Percentiles rank a stretch among this genome's conserved stretches.
These are phyloP conservation scores for Incurvaria masculella DNA, from an alignment of 2,888 invertebrate species.

Conservation along the genomic window DNA sequence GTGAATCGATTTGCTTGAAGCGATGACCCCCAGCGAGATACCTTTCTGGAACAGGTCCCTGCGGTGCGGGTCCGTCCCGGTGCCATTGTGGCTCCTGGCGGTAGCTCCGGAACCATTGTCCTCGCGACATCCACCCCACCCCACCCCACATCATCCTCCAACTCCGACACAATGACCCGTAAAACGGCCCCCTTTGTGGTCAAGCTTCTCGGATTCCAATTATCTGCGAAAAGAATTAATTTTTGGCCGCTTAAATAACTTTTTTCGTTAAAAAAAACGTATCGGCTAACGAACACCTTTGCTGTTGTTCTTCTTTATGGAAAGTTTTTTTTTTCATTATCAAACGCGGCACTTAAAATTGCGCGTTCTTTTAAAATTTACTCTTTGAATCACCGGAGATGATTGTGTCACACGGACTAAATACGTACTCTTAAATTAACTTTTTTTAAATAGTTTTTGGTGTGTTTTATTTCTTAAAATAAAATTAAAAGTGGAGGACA, in stretches of 20 bases:
- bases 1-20: not conserved
- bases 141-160: not conserved
- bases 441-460: no score
- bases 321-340: no score
- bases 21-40: not conserved
- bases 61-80: not conserved
- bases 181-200: constrained; percentile 29
- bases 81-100: not conserved
- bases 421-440: no score
- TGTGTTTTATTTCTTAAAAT: no score
- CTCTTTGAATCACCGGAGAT: no score
- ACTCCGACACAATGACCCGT: constrained; percentile 7
- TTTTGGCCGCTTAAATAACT: not conserved
- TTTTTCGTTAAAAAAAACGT: not conserved
- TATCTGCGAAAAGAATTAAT: constrained; percentile 31
- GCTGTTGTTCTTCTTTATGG: no score
- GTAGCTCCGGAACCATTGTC: not conserved
- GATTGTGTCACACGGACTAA: no score
- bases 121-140: no score
- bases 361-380: no score
- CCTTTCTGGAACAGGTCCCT: not conserved
- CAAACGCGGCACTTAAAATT: no score
- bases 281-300: not conserved
- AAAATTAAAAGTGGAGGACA: no score
- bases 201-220: constrained; percentile 45